phyloP scores from a whole-genome alignment of 1,140 invertebrate species.

The Planococcus citri region DNA sequence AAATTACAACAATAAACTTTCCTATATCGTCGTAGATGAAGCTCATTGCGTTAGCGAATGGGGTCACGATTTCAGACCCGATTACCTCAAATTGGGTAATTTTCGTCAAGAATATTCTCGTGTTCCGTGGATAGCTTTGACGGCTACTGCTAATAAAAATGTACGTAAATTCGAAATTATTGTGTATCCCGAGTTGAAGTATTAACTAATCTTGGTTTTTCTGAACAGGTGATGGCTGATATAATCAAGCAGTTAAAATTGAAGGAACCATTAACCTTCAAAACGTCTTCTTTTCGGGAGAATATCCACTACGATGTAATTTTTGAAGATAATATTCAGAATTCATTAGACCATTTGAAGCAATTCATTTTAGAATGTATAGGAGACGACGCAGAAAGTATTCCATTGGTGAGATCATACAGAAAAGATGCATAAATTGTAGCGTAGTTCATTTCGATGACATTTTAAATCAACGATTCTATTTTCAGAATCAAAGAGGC shows the following conservation, averaged over 20 bases:
- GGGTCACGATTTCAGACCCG: slow-evolving; percentile 94
- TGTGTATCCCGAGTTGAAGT: background rate
- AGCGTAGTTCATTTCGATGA: slow-evolving; percentile 23
- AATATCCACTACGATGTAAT: slow-evolving; percentile 58
- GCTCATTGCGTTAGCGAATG: slow-evolving; percentile 96
- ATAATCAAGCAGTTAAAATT: slow-evolving; percentile 43
- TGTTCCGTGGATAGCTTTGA: slow-evolving; percentile 79
- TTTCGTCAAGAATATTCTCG: slow-evolving; percentile 42
- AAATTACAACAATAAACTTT: slow-evolving; percentile 39
- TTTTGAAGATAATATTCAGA: slow-evolving; percentile 66
- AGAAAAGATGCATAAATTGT: no score
- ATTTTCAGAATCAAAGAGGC: slow-evolving; percentile 30
- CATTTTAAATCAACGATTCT: slow-evolving; percentile 21
- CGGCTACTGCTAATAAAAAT: slow-evolving; percentile 65
- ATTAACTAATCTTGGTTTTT: slow-evolving; percentile 14
- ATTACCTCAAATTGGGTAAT: slow-evolving; percentile 78
- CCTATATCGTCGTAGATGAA: slow-evolving; percentile 74
- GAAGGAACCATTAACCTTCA: slow-evolving; percentile 43
- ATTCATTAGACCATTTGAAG: slow-evolving; percentile 63
- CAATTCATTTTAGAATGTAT: slow-evolving; percentile 50
- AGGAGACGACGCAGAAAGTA: slow-evolving; percentile 24
- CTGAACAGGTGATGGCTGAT: slow-evolving; percentile 41
- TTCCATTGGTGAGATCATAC: background rate
- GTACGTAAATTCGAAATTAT: slow-evolving; percentile 28
- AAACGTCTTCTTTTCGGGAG: slow-evolving; percentile 47